These are phyloP conservation scores for Drosophila mimetica DNA, from an alignment of 2,888 invertebrate genomes.

Conservation along the genomic window DNA sequence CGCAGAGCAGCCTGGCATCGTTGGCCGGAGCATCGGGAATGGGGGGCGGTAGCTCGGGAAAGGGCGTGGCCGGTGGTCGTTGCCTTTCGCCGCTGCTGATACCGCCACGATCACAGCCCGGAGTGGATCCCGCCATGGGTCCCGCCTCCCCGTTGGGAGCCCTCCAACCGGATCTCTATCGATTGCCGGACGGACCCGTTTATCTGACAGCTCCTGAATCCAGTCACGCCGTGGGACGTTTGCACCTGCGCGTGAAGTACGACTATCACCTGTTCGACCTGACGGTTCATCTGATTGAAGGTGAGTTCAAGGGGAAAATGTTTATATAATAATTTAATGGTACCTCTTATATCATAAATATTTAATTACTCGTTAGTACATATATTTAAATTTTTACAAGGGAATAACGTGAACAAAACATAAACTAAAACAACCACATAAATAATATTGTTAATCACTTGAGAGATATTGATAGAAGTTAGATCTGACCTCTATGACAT, in stretches of 20 bases:
- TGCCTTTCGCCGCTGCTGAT: constrained; percentile 92
- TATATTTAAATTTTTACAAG: background rate
- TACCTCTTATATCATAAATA: too few species aligned
- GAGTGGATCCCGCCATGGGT: constrained; percentile 82
- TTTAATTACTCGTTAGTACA: too few species aligned
- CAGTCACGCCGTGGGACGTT: constrained; percentile 90
- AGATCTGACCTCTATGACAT: background rate
- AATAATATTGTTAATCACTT: background rate
- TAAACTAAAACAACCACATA: too few species aligned
- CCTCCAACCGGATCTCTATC: constrained; percentile 94
- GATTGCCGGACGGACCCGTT: constrained; percentile 91
- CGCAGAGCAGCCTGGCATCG: constrained; percentile 90
- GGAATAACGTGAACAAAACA: background rate
- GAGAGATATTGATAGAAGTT: background rate
- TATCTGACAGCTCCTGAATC: constrained; percentile 88
- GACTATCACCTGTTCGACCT: constrained; percentile 96
- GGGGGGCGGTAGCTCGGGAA: constrained; percentile 59
- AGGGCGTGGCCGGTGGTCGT: constrained; percentile 82
- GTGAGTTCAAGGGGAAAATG: constrained; percentile 82
- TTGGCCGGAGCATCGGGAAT: constrained; percentile 82
- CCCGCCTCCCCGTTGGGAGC: constrained; percentile 89
- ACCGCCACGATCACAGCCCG: constrained; percentile 87
- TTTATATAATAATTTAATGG: too few species aligned
- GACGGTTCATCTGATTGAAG: constrained; percentile 96
- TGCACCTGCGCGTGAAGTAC: constrained; percentile 93